phyloP scores from a whole-genome alignment of 2,888 invertebrate genomes.

The Lasioglossum oenotherae region DNA sequence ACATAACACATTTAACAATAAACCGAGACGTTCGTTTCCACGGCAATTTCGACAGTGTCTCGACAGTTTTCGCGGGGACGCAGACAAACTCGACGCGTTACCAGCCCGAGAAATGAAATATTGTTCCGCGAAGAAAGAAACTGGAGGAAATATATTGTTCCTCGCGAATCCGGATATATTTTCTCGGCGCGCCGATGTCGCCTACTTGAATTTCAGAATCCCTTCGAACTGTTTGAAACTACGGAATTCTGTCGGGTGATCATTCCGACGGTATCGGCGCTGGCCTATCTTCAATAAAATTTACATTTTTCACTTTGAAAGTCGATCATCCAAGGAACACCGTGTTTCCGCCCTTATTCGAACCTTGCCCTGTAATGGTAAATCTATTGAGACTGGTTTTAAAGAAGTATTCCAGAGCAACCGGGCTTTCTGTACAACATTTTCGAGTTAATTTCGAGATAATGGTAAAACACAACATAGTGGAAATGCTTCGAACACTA shows the following conservation, averaged over 20 bases:
- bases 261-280: constrained; percentile 2
- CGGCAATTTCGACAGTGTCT: background rate
- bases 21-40: background rate
- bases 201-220: constrained; percentile 48
- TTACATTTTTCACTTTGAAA: constrained; percentile 10
- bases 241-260: constrained; percentile 9
- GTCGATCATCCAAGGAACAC: background rate
- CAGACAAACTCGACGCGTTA: constrained; percentile 15
- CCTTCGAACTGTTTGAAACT: constrained; percentile 11
- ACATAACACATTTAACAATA: background rate
- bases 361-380: background rate
- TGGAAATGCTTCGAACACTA: background rate
- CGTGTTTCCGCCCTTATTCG: background rate
- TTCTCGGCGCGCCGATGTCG: constrained; percentile 13
- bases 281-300: constrained; percentile 3
- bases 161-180: constrained; percentile 23
- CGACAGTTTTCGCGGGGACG: constrained; percentile 24
- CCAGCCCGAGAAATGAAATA: constrained; percentile 39
- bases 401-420: background rate
- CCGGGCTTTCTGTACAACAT: background rate
- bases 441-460: background rate
- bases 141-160: constrained; percentile 28
- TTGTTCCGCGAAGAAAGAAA: constrained; percentile 36
- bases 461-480: background rate
- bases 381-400: background rate